Conservation (phyloP, 2,113 vertebrate genomes). For the Actinemys pallida region DNA sequence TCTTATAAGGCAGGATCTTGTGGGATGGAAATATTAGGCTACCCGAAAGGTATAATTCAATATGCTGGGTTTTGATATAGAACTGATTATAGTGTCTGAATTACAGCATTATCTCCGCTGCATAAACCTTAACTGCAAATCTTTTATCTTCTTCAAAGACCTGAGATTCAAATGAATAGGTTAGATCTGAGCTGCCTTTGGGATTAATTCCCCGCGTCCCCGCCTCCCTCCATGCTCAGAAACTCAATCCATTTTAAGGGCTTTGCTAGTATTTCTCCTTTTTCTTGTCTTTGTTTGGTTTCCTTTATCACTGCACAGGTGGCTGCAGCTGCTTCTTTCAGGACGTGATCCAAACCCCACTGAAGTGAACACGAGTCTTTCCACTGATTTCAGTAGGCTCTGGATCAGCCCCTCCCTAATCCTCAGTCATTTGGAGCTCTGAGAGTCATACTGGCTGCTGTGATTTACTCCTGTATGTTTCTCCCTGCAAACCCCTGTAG, state of each 20-base stretch:
- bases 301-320: not conserved
- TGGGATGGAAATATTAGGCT: not conserved
- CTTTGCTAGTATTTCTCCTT: not conserved
- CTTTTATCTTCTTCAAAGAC: not conserved
- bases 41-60: not conserved
- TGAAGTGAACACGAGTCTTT: not conserved
- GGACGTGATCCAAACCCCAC: not conserved
- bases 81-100: not conserved
- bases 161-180: not conserved
- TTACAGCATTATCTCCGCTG: not conserved
- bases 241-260: not conserved
- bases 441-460: not conserved
- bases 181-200: not conserved
- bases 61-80: not conserved
- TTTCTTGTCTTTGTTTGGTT: not conserved
- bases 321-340: not conserved
- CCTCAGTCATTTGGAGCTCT: not conserved
- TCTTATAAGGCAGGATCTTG: not conserved
- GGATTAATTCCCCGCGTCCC: not conserved
- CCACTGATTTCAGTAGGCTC: not conserved
- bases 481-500: not conserved
- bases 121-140: not conserved
- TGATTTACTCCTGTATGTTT: not conserved
- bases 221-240: not conserved
- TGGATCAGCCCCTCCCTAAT: not conserved